Evolutionary conservation across 2,797 vertebrate genomes (phyloP).

Genomic region (Gila robusta): DNA sequence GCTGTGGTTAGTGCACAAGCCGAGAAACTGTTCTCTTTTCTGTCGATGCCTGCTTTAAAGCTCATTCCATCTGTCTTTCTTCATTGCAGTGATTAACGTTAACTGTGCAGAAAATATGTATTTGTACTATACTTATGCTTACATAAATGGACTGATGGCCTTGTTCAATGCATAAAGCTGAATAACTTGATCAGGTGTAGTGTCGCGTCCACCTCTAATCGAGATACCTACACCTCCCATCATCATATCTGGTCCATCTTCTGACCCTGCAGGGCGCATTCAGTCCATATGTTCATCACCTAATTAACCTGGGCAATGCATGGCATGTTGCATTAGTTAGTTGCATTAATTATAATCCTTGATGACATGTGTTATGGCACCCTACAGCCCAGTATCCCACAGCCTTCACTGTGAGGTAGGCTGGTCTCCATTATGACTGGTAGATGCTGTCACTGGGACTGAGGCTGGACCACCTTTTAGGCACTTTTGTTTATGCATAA

Average conservation of each 20-base stretch:
- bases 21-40: background rate
- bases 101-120: slow-evolving; percentile 2
- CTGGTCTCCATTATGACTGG: slow-evolving; percentile 33
- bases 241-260: slow-evolving; percentile 37
- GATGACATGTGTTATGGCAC: slow-evolving; percentile 26
- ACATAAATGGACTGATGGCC: background rate
- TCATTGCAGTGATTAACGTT: background rate
- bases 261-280: slow-evolving; percentile 34
- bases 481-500: slow-evolving; percentile 33
- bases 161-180: background rate
- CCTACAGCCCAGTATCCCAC: slow-evolving; percentile 40
- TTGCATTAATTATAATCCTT: slow-evolving; percentile 2
- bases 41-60: slow-evolving; percentile 23
- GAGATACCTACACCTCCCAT: slow-evolving; percentile 48
- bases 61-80: background rate
- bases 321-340: slow-evolving; percentile 20
- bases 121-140: slow-evolving; percentile 1
- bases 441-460: slow-evolving; percentile 43
- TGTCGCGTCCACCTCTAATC: slow-evolving; percentile 42
- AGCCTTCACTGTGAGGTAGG: slow-evolving; percentile 39
- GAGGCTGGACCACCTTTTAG: slow-evolving; percentile 28
- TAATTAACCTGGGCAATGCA: slow-evolving; percentile 24
- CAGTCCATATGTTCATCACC: slow-evolving; percentile 17
- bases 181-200: slow-evolving; percentile 35
- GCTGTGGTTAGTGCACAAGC: background rate